Evolutionary conservation across 2,797 vertebrate genomes (phyloP).

Genomic region (Danio kyathit): DNA sequence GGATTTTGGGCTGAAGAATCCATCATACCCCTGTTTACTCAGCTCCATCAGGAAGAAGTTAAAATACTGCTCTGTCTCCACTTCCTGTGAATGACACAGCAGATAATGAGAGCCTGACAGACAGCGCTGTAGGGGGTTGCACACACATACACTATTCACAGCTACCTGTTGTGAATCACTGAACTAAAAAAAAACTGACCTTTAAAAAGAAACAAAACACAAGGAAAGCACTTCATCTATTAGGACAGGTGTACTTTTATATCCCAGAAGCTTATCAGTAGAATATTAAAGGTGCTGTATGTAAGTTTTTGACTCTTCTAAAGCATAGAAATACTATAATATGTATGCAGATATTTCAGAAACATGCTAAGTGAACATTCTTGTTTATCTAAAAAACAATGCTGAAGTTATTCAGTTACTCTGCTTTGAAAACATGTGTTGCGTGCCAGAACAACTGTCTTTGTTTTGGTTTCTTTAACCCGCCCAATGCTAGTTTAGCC

Average conservation of each 20-base stretch:
- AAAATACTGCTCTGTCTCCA: constrained; percentile 98
- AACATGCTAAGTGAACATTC: no score
- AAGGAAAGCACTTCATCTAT: neutral
- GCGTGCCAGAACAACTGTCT: no score
- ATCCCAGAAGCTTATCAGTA: neutral
- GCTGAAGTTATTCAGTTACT: no score
- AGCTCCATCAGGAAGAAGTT: constrained; percentile 94
- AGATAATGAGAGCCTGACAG: neutral
- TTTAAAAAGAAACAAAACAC: constrained; percentile 18
- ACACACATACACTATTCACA: neutral
- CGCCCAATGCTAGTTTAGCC: no score
- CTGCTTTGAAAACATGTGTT: no score
- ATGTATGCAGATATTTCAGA: no score
- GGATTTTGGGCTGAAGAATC: constrained; percentile 98
- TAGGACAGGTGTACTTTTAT: neutral
- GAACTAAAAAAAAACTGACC: constrained; percentile 6
- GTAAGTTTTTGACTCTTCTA: no score
- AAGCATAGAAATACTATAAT: no score
- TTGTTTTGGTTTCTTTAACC: no score
- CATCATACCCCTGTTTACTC: constrained; percentile 95
- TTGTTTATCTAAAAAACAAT: no score
- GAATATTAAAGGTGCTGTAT: no score
- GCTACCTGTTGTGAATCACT: constrained; percentile 12
- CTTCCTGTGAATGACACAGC: constrained; percentile 82
- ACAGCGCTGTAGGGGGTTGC: neutral